A percentile compares a stretch with the other conserved stretches of the same genome.
Conservation (phyloP, 2,888 invertebrate species). For the Tetranychus piercei region DNA sequence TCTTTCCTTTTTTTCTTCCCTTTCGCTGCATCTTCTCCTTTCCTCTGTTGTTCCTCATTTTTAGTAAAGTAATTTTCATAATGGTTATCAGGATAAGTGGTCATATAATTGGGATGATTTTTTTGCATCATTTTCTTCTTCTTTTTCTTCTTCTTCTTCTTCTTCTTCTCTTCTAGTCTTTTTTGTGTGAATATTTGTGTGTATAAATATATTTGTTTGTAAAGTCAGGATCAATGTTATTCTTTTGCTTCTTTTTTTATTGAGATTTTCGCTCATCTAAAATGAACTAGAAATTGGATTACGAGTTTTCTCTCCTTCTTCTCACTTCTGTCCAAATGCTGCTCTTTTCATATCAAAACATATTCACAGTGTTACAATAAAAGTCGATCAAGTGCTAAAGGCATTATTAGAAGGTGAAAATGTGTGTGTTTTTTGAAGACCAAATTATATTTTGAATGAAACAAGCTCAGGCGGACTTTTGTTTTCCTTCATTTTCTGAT, state of each 20-base stretch:
- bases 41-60: conserved; percentile 4
- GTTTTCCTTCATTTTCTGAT: not conserved
- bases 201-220: not conserved
- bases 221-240: not conserved
- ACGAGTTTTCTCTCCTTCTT: conserved; percentile 2
- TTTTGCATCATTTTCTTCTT: not conserved
- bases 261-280: not conserved
- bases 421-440: not conserved
- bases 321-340: not conserved
- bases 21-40: not conserved
- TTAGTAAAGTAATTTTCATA: not conserved
- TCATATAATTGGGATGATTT: not conserved
- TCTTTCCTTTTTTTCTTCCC: not conserved
- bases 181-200: not conserved
- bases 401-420: not conserved
- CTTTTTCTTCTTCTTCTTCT: not conserved
- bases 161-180: not conserved
- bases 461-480: not conserved
- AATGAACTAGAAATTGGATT: not conserved
- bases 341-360: not conserved
- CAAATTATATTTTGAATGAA: not conserved
- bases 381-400: not conserved
- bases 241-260: not conserved
- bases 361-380: not conserved
- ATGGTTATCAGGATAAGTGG: conserved; percentile 2